Base-by-base conservation (phyloP, 1,140 invertebrate species). In the Cecropterus lyciades region DNA sequence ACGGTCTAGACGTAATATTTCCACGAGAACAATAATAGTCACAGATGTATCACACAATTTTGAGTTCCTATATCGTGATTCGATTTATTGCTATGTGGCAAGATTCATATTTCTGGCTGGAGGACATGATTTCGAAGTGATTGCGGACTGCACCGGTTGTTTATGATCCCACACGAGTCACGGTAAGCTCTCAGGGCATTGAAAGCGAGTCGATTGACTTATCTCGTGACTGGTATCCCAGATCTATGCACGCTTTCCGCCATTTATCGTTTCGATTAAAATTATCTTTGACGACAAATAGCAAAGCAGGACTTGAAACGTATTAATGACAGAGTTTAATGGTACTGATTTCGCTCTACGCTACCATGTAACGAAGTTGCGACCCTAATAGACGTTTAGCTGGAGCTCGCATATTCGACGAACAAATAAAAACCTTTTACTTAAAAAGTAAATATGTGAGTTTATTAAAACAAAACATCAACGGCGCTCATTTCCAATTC, bases 1-100 rank as follows among this genome's bases (percentile, higher is more conserved):
- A 42, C 65, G 60, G 89, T 91, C 89, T 91, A 90, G 89, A 91
- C 89, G 77, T 80, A 78, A 84, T 88, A 87, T 85, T 79, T 88
- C 79, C 77, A 72, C 63, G 77, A 62, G 53, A 73, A 79, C 69
- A 80, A 75, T 79, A 76, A 85, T 85, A 82, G 69, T 55, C 40
- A 72, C 64, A 72, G 69, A 72, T 72, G 59, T 69, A 75, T 68
- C 69, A 66, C 67, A 67, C 74, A 69, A 72, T 76, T 71, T 70
- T 20, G 57, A 68, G 66, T 73, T 66, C 49, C 66, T 59, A 55
- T 17, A 43, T 66, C 60, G 45, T 65, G 67, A 65, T 27, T 59
- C 40, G 42, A 59, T 51, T 42, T 48, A 69, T 57, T 69, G 40
- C 51, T 16, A 57, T 56, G 49, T 57, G 53, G 40, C 37, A 42